A percentile compares a stretch with the other conserved stretches of the same genome.
Conservation (phyloP, 2,888 invertebrate species). For the Apodemia duryi region DNA sequence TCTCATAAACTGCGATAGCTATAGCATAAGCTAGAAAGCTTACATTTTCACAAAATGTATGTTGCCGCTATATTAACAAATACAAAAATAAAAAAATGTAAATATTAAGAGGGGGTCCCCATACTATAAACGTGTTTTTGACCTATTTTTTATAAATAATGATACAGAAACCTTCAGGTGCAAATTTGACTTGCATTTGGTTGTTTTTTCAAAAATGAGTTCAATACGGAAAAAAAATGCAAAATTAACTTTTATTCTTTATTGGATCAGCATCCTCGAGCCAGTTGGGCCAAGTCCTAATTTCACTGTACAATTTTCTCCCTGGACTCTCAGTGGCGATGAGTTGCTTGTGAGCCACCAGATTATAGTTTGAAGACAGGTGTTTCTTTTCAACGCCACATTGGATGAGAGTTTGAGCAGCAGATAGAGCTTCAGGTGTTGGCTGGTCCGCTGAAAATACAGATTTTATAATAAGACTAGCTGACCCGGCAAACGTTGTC, state of each 20-base stretch:
- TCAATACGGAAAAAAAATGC: background rate
- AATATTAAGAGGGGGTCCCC: too few relatives aligned
- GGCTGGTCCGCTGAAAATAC: constrained; percentile 76
- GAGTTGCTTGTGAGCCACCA: constrained; percentile 81
- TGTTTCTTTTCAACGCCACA: constrained; percentile 81
- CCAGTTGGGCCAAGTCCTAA: constrained; percentile 70
- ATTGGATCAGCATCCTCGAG: constrained; percentile 45
- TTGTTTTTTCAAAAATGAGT: too few relatives aligned
- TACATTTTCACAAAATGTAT: too few relatives aligned
- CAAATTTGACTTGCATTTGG: too few relatives aligned
- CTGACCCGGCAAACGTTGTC: too few relatives aligned
- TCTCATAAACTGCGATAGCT: too few relatives aligned
- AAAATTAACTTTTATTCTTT: constrained; percentile 25
- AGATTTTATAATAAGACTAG: background rate
- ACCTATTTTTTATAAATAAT: too few relatives aligned
- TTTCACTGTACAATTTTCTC: constrained; percentile 56
- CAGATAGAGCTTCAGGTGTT: constrained; percentile 72
- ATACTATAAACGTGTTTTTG: too few relatives aligned
- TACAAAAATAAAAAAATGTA: too few relatives aligned
- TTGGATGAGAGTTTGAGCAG: constrained; percentile 75
- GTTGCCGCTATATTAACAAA: too few relatives aligned
- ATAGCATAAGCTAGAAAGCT: too few relatives aligned
- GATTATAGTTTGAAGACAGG: constrained; percentile 74
- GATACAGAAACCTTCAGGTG: too few relatives aligned
- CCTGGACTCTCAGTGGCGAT: constrained; percentile 65